These are phyloP conservation scores for Drosophila buzzatii DNA, from an alignment of 2,888 invertebrate species.

Conservation along the genomic window DNA sequence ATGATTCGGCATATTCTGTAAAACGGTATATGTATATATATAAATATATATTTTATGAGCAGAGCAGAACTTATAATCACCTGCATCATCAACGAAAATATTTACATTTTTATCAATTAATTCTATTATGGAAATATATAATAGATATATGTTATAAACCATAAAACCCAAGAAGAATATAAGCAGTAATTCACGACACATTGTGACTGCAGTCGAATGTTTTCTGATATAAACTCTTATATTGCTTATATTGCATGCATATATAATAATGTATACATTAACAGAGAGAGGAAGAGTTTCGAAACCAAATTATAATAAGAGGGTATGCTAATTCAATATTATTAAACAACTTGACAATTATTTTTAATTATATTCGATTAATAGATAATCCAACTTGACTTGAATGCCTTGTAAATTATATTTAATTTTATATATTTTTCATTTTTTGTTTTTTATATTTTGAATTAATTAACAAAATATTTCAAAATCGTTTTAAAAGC, in stretches of 20 bases:
- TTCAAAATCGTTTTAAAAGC: not conserved
- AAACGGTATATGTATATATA: too few relatives aligned
- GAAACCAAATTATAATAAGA: not conserved
- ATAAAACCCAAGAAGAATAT: conserved; percentile 7
- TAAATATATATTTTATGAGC: not conserved
- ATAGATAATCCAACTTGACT: not conserved
- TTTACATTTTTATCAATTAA: not conserved
- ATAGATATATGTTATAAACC: not conserved
- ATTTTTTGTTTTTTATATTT: not conserved
- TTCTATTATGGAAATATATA: not conserved
- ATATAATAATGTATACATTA: too few relatives aligned
- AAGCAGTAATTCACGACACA: conserved; percentile 8
- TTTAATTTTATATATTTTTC: not conserved
- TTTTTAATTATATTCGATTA: not conserved
- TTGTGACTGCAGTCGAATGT: not conserved
- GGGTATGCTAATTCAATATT: not conserved
- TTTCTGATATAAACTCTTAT: not conserved
- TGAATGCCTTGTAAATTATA: too few relatives aligned
- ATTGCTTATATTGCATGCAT: too few relatives aligned
- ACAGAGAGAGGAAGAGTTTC: not conserved
- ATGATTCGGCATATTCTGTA: not conserved
- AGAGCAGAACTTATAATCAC: not conserved
- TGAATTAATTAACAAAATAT: not conserved
- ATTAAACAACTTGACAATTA: too few relatives aligned
- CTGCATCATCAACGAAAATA: not conserved